Base-by-base conservation (phyloP, 2,888 invertebrate genomes). In the Microdon myrmicae region DNA sequence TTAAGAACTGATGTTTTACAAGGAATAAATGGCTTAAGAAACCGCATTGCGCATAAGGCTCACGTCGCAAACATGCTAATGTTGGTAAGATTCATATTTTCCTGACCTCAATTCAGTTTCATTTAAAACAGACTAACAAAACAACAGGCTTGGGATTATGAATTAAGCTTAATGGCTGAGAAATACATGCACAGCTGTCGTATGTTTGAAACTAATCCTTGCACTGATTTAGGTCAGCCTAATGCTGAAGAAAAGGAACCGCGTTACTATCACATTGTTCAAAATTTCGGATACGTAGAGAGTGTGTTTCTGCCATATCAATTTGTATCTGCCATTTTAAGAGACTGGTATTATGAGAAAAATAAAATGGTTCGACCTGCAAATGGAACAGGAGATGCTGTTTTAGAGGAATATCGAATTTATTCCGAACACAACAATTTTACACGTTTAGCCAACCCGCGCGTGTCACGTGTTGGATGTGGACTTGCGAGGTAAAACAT, bases 1-100 rank as follows among this genome's bases (percentile, higher is more conserved):
- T 0, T 45, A 1, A 29, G 29, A 28, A 9, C 38, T 2, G 64
- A 53, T 7, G 13, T 59, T 4, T 3, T 68, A 5, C 34, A 48
- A 12, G 71, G 69, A 4, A 66, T 70, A 7, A 71, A 70, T 48
- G 71, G 71, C 2, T 10, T 71, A 9, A 51, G 71, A 2, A 44
- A 69, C 37, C 68, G 71, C 7, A 71, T 71, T 23, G 69, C 70
- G 0, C 31, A 48, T 3, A 67, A 53, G 19, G 69, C 69, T 69
- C 39, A 43, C 8, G 64, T 70, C 4, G 43, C 68, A 8, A 56
- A 68, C 31, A 70, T 71, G 70, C 47, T 68, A 0, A 20, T 55
- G 12, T 25, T 69, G 68, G 64, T 68, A 14, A 64, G 64, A 35
- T 28, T 38, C 3, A n/a, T 16, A 12, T 0, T 17, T 13, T 41